Evolutionary conservation across 2,888 invertebrate genomes (phyloP), one percentile per base, ranked within the genome.

Genomic region (Polia nebulosa): DNA sequence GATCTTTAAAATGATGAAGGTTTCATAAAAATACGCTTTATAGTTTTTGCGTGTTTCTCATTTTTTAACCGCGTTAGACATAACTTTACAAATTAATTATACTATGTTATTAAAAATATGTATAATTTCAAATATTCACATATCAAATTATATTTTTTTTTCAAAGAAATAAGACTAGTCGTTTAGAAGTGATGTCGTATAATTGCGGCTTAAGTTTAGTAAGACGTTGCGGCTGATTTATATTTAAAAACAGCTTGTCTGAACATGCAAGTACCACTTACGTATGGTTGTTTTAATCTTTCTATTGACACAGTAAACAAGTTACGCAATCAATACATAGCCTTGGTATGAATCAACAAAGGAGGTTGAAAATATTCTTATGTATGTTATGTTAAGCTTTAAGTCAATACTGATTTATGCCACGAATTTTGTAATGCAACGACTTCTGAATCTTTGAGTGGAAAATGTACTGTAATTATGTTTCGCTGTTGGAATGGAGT

Each of bases 251-350:
- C 56, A 68, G 70, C 70, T 66, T 57, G 67, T 73, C 22, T 59
- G 52, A 75, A 63, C 60, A 32, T 61, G 62, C 63, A 72, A 73
- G 39, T 75, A 61, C 72, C 44, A 59, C 57, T 72, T 78, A 80
- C 76, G 73, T 83, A 77, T 80, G 32, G 41, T 58, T 44, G 63
- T 80, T 85, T 76, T 80, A 64, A 69, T 79, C 86, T 84, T 56
- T 81, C 59, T 76, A 87, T 89, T 88, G 80, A 83, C 85, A 88
- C 86, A 86, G 84, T 88, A 86, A 88, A 88, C 85, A 87, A 34
- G 80, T 89, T 88, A 81, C 84, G 80, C 80, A 88, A 87, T 78
- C 64, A 57, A 47, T 68, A 25, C 25, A 20, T 51, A 82, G 72
- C 85, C 85, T 87, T 86, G 83, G 72, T 59, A 34, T 51, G 60